phyloP scores from a whole-genome alignment of 2,797 vertebrate genomes.

The Triplophysa yarkandensis region DNA sequence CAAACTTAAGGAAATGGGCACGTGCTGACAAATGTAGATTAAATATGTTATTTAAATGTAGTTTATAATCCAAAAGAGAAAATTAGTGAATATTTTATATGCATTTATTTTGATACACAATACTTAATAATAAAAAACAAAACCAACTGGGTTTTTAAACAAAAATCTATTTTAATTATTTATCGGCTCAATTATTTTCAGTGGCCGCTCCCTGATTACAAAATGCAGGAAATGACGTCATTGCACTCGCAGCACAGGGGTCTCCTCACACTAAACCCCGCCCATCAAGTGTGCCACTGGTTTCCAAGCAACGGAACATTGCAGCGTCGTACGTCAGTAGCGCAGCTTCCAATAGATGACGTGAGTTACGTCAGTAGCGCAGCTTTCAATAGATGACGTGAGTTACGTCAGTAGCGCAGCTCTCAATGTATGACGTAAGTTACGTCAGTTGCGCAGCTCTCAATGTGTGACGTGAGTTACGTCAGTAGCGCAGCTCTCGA shows the following conservation, averaged over 20 bases:
- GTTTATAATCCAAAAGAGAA: background rate
- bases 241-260: slow-evolving; percentile 58
- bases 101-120: too few relatives aligned
- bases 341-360: slow-evolving; percentile 38
- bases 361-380: background rate
- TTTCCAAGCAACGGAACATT: slow-evolving; percentile 47
- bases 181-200: background rate
- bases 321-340: slow-evolving; percentile 65
- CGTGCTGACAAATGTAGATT: background rate
- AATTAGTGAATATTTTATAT: too few relatives aligned
- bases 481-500: slow-evolving; percentile 67
- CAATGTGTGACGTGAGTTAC: slow-evolving; percentile 58
- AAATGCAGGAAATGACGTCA: slow-evolving; percentile 54
- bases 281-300: slow-evolving; percentile 59
- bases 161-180: background rate
- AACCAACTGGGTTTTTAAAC: too few relatives aligned
- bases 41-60: too few relatives aligned
- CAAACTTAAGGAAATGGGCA: background rate
- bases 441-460: slow-evolving; percentile 66
- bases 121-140: too few relatives aligned
- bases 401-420: slow-evolving; percentile 64
- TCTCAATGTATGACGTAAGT: slow-evolving; percentile 58
- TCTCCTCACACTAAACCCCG: slow-evolving; percentile 66
- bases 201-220: slow-evolving; percentile 35
- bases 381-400: slow-evolving; percentile 61